These are phyloP conservation scores for Tamandua tetradactyla DNA, from an alignment of 2,797 vertebrate species.

Conservation along the genomic window DNA sequence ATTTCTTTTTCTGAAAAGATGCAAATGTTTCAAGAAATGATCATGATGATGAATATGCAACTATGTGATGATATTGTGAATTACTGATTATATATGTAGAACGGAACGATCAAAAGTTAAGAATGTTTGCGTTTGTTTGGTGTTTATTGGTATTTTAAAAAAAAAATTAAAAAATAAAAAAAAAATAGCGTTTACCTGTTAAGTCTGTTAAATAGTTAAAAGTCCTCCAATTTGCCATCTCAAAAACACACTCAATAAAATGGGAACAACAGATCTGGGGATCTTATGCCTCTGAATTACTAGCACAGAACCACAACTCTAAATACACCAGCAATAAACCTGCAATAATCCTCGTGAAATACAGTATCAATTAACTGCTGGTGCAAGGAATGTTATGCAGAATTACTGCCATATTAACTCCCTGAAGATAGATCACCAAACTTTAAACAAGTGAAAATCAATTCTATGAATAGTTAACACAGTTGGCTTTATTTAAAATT, in stretches of 20 bases:
- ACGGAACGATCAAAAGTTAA: no score
- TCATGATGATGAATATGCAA: no score
- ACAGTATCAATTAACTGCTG: conserved; percentile 66
- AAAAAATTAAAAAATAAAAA: no score
- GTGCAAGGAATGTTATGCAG: conserved; percentile 59
- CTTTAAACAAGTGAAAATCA: conserved; percentile 69
- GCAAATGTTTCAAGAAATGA: no score
- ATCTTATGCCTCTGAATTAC: conserved; percentile 44
- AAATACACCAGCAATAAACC: conserved; percentile 66
- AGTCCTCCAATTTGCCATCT: neutral
- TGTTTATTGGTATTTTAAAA: no score
- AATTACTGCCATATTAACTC: conserved; percentile 64
- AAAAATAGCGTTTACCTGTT: neutral
- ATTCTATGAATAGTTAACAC: conserved; percentile 71
- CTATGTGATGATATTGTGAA: no score
- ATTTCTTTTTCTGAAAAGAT: no score
- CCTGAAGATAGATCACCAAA: conserved; percentile 69
- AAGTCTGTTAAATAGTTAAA: conserved; percentile 14
- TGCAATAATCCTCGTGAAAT: conserved; percentile 67
- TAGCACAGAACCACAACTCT: conserved; percentile 50
- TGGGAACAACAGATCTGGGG: conserved; percentile 40
- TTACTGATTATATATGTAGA: no score
- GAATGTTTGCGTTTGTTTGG: no score
- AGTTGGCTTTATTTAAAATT: conserved; percentile 70
- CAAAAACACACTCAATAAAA: conserved; percentile 58